Conservation (phyloP, 2,888 invertebrate species). For the Dicranocentrus wangi region DNA sequence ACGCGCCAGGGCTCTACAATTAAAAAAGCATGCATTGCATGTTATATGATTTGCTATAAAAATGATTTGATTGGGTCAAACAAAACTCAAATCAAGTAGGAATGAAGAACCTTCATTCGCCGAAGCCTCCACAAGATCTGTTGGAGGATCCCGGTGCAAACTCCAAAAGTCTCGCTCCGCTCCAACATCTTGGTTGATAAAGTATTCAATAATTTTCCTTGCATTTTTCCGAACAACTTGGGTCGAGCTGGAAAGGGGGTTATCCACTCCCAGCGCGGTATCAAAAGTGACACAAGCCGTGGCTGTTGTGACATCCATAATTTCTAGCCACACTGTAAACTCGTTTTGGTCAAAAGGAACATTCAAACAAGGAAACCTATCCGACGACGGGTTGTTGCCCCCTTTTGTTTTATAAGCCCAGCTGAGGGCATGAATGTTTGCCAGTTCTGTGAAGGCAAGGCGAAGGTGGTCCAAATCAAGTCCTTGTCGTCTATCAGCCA, state of each 20-base stretch:
- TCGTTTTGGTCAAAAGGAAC: constrained; percentile 8
- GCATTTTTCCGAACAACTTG: neutral
- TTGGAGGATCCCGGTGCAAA: constrained; percentile 15
- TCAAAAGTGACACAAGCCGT: constrained; percentile 18
- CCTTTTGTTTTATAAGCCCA: constrained; percentile 56
- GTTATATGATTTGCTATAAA: too few species aligned
- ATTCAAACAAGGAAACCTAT: constrained; percentile 38
- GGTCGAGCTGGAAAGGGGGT: neutral
- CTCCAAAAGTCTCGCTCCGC: constrained; percentile 10
- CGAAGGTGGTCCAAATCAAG: constrained; percentile 50
- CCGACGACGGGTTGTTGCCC: constrained; percentile 1
- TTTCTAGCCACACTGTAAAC: constrained; percentile 2
- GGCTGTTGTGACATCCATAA: neutral
- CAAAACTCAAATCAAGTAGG: neutral
- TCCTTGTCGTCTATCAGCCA: constrained; percentile 24
- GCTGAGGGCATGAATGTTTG: constrained; percentile 58
- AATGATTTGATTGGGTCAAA: too few species aligned
- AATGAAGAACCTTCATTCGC: neutral
- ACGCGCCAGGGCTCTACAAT: constrained; percentile 40
- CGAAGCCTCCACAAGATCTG: constrained; percentile 21
- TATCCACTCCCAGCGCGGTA: neutral
- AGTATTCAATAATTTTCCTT: constrained; percentile 16
- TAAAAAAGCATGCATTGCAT: neutral
- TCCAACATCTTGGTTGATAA: constrained; percentile 1
- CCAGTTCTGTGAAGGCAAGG: constrained; percentile 43